Conservation (phyloP, 2,888 invertebrate species). For the Xestia c-nigrum region DNA sequence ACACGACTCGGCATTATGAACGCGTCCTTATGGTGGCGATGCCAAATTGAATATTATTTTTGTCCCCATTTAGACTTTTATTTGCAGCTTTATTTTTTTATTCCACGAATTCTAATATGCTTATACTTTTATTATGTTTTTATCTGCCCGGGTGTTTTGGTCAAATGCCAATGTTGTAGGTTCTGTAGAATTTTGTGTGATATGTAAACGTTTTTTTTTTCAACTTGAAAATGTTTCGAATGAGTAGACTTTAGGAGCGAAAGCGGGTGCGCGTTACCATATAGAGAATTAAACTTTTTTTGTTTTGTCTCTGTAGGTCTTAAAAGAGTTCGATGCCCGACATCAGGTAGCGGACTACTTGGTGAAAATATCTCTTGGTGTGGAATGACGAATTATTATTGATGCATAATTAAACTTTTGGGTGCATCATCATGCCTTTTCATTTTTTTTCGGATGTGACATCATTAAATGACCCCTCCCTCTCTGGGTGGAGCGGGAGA, state of each 20-base stretch:
- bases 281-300: too few relatives aligned
- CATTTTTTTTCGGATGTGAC: too few relatives aligned
- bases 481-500: too few relatives aligned
- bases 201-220: neutral
- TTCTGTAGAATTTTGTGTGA: constrained; percentile 11
- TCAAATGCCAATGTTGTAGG: constrained; percentile 26
- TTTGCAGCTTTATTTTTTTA: constrained; percentile 55
- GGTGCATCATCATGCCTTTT: neutral
- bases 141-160: constrained; percentile 45
- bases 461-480: too few relatives aligned
- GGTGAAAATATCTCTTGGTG: too few relatives aligned
- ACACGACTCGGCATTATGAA: neutral
- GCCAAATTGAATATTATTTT: constrained; percentile 63
- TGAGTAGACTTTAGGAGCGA: too few relatives aligned
- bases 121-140: constrained; percentile 61
- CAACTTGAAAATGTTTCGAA: too few relatives aligned
- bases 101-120: constrained; percentile 55
- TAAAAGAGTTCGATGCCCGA: too few relatives aligned
- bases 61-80: constrained; percentile 54
- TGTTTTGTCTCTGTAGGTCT: too few relatives aligned
- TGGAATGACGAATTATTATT: too few relatives aligned
- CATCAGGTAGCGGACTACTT: too few relatives aligned
- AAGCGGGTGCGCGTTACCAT: too few relatives aligned
- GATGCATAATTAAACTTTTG: neutral
- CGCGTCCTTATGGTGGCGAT: constrained; percentile 22